Evolutionary conservation across 2,797 vertebrate species (phyloP).

Genomic region (Sternarchorhynchus goeldii): DNA sequence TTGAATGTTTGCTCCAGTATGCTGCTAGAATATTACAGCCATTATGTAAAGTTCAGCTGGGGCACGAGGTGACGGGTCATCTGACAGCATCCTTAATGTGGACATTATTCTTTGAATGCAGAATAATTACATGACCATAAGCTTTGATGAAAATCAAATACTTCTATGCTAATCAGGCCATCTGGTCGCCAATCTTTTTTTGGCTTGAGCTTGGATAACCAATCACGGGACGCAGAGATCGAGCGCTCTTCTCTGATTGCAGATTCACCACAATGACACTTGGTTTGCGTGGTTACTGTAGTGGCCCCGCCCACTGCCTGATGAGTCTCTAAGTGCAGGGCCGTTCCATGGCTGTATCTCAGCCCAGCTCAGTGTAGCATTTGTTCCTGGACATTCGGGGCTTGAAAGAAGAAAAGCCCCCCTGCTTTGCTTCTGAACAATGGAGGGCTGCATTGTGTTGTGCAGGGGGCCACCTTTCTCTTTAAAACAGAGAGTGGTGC

Average conservation of each 20-base stretch:
- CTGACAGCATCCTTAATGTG: conserved; percentile 29
- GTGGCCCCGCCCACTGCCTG: conserved; percentile 60
- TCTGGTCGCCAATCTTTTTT: conserved; percentile 48
- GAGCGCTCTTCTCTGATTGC: conserved; percentile 60
- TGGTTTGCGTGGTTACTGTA: conserved; percentile 60
- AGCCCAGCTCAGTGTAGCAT: conserved; percentile 28
- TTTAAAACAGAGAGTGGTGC: conserved; percentile 69
- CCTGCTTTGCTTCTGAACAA: conserved; percentile 46
- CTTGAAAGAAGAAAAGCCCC: conserved; percentile 65
- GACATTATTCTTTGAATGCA: conserved; percentile 41
- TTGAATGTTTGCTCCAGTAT: too few species aligned
- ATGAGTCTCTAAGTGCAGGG: conserved; percentile 67
- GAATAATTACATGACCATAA: conserved; percentile 44
- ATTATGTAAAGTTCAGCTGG: background rate
- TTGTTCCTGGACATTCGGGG: conserved; percentile 30
- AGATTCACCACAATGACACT: conserved; percentile 65
- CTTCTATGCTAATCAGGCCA: conserved; percentile 52
- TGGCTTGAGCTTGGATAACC: conserved; percentile 31
- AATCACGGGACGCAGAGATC: conserved; percentile 40
- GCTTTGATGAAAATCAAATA: conserved; percentile 55
- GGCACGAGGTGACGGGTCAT: conserved; percentile 36
- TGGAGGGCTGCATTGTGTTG: conserved; percentile 59
- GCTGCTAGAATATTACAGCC: conserved; percentile 2
- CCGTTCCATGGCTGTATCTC: conserved; percentile 64
- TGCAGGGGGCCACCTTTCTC: conserved; percentile 55